Evolutionary conservation across 2,113 vertebrate species (phyloP).

Genomic region (Emydura subglobosa): DNA sequence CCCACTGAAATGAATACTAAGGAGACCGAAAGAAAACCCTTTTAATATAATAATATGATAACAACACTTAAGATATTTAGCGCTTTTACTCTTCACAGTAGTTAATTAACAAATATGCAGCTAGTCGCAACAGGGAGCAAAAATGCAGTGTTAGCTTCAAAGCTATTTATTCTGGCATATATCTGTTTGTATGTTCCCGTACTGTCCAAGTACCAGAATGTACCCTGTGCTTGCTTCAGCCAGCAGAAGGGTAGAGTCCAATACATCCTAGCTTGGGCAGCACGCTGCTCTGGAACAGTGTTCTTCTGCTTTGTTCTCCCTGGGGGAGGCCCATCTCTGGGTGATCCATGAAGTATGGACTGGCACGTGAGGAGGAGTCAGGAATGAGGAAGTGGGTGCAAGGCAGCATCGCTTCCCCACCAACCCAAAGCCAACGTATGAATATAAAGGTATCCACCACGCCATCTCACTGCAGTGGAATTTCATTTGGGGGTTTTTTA

Average conservation of each 20-base stretch:
- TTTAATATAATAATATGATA: neutral
- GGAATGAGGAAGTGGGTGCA: neutral
- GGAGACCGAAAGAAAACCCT: neutral
- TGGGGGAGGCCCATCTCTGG: neutral
- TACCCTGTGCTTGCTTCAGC: neutral
- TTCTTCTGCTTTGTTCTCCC: neutral
- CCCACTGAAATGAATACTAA: neutral
- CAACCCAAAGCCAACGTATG: neutral
- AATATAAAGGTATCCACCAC: neutral
- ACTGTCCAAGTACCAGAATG: accelerated
- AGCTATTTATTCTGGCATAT: neutral
- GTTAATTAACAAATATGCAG: neutral
- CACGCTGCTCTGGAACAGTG: neutral
- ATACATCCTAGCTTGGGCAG: neutral
- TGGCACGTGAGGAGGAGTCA: neutral
- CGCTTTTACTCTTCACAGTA: neutral
- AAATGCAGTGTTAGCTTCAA: neutral
- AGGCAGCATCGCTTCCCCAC: neutral
- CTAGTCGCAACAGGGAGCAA: neutral
- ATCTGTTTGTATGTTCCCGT: neutral
- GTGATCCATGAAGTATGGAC: neutral
- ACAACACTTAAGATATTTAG: neutral
- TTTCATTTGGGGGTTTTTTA: neutral
- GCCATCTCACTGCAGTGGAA: neutral
- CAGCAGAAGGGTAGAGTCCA: neutral